Percentiles rank a stretch among this genome's conserved stretches.
phyloP scores from a whole-genome alignment of 2,888 invertebrate species.

The Metopia argyrocephala region DNA sequence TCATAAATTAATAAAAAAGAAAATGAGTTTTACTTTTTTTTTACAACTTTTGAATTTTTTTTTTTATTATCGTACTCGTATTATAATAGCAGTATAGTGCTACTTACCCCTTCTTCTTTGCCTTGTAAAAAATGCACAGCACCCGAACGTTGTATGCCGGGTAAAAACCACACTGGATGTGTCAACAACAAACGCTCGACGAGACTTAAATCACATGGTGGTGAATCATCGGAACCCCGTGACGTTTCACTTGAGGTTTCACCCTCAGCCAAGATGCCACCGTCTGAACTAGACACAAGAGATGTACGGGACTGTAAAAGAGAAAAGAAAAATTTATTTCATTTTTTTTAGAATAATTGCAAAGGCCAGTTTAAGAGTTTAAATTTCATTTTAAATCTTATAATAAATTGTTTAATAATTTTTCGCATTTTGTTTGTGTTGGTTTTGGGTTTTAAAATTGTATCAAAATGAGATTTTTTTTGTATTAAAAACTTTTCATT shows the following conservation, averaged over 20 bases:
- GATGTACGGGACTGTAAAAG: conserved; percentile 78
- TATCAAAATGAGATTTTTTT: not conserved
- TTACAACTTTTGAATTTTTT: not conserved
- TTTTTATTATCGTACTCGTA: not conserved
- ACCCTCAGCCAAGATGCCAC: conserved; percentile 80
- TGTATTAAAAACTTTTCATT: not conserved
- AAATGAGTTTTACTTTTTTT: not conserved
- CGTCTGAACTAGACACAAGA: conserved; percentile 79
- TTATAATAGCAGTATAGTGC: no score
- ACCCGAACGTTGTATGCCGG: conserved; percentile 94
- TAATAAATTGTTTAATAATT: conserved; percentile 20
- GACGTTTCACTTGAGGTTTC: conserved; percentile 83
- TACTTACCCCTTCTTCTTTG: conserved; percentile 92
- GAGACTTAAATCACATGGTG: conserved; percentile 90
- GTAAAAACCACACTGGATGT: conserved; percentile 97
- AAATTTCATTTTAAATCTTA: conserved; percentile 28
- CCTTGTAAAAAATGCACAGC: conserved; percentile 96
- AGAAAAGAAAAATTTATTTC: conserved; percentile 50
- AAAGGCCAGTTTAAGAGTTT: conserved; percentile 23
- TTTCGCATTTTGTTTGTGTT: not conserved
- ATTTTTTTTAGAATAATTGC: no score
- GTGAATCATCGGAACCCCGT: conserved; percentile 80
- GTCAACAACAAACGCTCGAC: conserved; percentile 93
- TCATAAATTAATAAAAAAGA: no score
- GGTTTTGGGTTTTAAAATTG: not conserved